Evolutionary conservation across 1,140 invertebrate genomes (phyloP), one percentile per base, ranked within the genome.

Genomic region (Venustaconcha ellipsiformis): DNA sequence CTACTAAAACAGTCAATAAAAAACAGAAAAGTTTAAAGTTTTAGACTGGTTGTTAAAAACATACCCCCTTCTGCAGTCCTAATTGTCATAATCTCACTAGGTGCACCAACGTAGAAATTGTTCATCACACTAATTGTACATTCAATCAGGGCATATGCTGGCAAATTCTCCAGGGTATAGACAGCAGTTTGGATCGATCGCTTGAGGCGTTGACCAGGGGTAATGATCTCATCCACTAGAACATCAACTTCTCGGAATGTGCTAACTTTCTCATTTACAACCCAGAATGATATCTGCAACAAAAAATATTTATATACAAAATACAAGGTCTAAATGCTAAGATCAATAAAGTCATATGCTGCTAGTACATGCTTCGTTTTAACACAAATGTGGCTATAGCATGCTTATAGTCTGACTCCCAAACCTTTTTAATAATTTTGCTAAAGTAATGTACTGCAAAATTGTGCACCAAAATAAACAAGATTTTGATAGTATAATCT

Each of bases 81-180:
- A 58, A 83, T 82, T n/a, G 37, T 55, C 12, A 81, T 18, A 17
- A 71, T 71, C 48, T 83, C 80, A 58, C 82, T 77, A 5, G 84
- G 84, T 59, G 57, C 63, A 6, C 83, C 78, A 13, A 84, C 80
- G 67, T 80, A 86, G 72, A 67, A 83, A 68, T 83, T 83, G 68
- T 86, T 86, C 68, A 82, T 80, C 11, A 83, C 80, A 59, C 80
- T 68, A 1, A 84, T 66, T 57, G 78, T 80, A 4, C 76, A 71
- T 67, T 83, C 76, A 65, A 86, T 77, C 15, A 69, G 65, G 13
- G 82, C 82, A 66, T 64, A 80, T 23, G 84, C 83, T 5, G 81
- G 65, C 23, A 86, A 66, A 56, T 83, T 72, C 13, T 80, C 63
- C 11, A 86, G 74, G 12, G 26, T 55, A 37, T 77, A 77, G 14